Evolutionary conservation across 1,140 invertebrate genomes (phyloP), one percentile per base, ranked within the genome.

Genomic region (Drosophila parvula): DNA sequence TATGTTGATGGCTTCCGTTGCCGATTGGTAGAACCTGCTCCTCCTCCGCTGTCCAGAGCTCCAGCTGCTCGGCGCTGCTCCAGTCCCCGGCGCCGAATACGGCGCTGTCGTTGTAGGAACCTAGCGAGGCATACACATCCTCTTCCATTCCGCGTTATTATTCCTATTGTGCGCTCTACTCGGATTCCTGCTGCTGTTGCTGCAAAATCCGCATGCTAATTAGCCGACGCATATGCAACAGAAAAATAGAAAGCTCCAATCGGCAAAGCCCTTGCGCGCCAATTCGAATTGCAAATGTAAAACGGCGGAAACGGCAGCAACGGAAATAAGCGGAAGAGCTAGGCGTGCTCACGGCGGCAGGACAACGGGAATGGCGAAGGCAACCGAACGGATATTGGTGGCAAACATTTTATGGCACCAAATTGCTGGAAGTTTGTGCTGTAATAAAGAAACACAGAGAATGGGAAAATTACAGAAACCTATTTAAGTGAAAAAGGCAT

Each of bases 361-460:
- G 62, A 50, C 48, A 60, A 67, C 64, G 65, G 48, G 18, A 11
- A 47, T 30, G 56, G 16, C 59, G 32, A 14, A 16, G 38, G 53
- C 75, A 59, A 63, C 45, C 70, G 27, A 67, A 41, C 84, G 84
- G 84, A 89, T 90, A 89, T 89, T 90, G 81, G 78, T 79, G 69
- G 85, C 84, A 89, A 90, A 84, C 78, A 89, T 89, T 89, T 90
- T 81, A 89, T 74, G 74, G 56, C 74, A 64, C 85, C 62, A 74
- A 90, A 84, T 84, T 56, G 69, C 70, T 85, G 84, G 78, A 89
- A 90, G 70, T 74, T 68, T 60, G 30, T 53, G 57, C 78, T 78
- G 79, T 55, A 85, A 74, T 40, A 43, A 40, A 73, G 36, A 74
- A 71, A 67, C 2, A 55, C 8, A 38, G 60, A 60, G 18, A 67